A percentile compares a stretch with the other conserved stretches of the same genome.
These are phyloP conservation scores for Cirrhinus mrigala DNA, from an alignment of 2,797 vertebrate genomes.

Conservation along the genomic window DNA sequence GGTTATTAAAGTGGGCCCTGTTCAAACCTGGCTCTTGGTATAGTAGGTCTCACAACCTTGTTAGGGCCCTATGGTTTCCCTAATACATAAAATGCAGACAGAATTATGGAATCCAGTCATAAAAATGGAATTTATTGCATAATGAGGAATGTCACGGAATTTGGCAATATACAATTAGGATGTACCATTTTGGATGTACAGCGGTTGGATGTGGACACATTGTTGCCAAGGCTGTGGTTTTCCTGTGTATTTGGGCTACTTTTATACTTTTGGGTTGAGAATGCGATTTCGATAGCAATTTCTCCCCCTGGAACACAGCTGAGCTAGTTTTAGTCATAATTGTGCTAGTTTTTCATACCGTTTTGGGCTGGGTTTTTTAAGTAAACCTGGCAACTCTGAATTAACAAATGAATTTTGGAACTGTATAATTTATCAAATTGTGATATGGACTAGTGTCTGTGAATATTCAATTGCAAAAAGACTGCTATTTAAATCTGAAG, in stretches of 20 bases:
- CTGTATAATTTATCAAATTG: not conserved
- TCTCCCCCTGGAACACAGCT: too few species aligned
- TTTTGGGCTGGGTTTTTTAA: too few species aligned
- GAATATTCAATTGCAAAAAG: not conserved
- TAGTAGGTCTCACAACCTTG: constrained; percentile 24
- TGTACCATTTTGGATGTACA: not conserved
- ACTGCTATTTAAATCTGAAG: not conserved
- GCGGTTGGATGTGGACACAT: too few species aligned
- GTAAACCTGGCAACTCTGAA: too few species aligned
- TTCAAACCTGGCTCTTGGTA: constrained; percentile 20
- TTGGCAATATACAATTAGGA: not conserved
- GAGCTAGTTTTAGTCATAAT: too few species aligned
- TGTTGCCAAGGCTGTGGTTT: too few species aligned
- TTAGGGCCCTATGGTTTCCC: not conserved
- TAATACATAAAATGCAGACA: not conserved
- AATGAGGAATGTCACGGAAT: not conserved
- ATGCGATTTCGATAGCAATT: too few species aligned
- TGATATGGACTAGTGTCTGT: not conserved
- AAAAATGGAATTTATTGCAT: not conserved
- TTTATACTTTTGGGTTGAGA: too few species aligned
- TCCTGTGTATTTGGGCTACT: too few species aligned
- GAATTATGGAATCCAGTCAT: not conserved
- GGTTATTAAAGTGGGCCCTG: constrained; percentile 42
- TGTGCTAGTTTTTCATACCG: too few species aligned
- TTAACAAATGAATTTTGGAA: not conserved